These are phyloP conservation scores for Phenacoccus solenopsis DNA, from an alignment of 1,140 invertebrate genomes.

Conservation along the genomic window DNA sequence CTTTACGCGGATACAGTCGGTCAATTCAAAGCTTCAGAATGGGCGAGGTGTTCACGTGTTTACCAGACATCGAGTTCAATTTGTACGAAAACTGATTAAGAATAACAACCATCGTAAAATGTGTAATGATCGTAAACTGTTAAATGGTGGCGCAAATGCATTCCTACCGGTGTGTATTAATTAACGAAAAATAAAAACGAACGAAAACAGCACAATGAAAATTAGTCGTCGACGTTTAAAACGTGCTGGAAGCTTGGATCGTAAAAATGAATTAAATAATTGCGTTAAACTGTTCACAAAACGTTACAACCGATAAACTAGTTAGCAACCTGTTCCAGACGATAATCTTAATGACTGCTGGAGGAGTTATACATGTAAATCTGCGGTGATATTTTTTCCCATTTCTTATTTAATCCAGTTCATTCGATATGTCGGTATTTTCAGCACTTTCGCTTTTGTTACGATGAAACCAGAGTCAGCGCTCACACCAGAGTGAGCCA, in stretches of 20 bases:
- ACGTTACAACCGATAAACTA: not conserved
- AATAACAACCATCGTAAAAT: not conserved
- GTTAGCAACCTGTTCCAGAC: not conserved
- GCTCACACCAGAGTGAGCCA: too few species aligned
- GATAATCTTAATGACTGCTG: not conserved
- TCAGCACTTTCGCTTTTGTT: too few species aligned
- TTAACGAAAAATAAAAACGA: not conserved
- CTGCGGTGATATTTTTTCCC: too few species aligned
- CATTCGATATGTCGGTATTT: too few species aligned
- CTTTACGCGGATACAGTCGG: too few species aligned
- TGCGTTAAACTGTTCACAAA: not conserved
- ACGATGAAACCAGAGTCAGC: too few species aligned
- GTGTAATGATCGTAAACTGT: not conserved
- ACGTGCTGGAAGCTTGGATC: not conserved
- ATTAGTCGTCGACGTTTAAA: not conserved
- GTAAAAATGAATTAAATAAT: conserved; percentile 4
- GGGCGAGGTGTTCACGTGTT: not conserved
- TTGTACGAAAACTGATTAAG: not conserved
- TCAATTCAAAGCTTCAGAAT: too few species aligned
- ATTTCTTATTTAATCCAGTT: too few species aligned
- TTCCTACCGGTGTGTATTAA: not conserved
- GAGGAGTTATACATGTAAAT: not conserved
- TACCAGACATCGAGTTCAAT: not conserved
- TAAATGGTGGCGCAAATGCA: not conserved
- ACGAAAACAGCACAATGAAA: not conserved